Evolutionary conservation across 2,888 invertebrate genomes (phyloP).

Genomic region (Erebia palarica): DNA sequence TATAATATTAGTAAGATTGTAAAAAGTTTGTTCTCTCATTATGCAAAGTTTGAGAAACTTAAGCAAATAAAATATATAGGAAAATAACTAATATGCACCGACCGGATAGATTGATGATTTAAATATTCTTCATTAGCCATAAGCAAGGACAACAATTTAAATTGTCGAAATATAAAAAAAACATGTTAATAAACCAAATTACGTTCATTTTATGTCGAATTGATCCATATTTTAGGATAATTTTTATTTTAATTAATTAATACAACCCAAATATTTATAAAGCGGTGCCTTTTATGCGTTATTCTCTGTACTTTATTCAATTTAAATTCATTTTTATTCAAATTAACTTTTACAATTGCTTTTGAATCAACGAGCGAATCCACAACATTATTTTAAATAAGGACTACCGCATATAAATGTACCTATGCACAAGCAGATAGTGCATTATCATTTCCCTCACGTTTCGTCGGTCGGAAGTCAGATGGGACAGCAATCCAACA

Average conservation of each 20-base stretch:
- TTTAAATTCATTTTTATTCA: too few species aligned
- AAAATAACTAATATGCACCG: slow-evolving; percentile 14
- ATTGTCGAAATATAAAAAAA: slow-evolving; percentile 32
- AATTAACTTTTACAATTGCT: too few species aligned
- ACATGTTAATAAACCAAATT: slow-evolving; percentile 29
- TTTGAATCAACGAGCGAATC: too few species aligned
- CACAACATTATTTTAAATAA: too few species aligned
- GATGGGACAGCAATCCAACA: too few species aligned
- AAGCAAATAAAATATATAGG: slow-evolving; percentile 13
- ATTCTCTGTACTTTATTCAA: background rate
- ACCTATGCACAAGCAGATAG: too few species aligned
- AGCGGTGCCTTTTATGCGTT: background rate
- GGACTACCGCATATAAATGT: too few species aligned
- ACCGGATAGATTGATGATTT: slow-evolving; percentile 22
- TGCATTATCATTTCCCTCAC: too few species aligned
- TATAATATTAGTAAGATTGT: too few species aligned
- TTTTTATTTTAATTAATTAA: slow-evolving; percentile 12
- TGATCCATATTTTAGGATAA: slow-evolving; percentile 32
- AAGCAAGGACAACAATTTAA: slow-evolving; percentile 27
- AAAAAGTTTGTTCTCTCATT: background rate
- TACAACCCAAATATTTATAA: slow-evolving; percentile 3
- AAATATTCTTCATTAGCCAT: slow-evolving; percentile 15
- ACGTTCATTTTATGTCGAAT: slow-evolving; percentile 20
- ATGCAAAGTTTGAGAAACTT: slow-evolving; percentile 16
- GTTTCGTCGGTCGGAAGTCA: too few species aligned